Evolutionary conservation across 2,888 invertebrate species (phyloP).

Genomic region (Drosophila neotestacea): DNA sequence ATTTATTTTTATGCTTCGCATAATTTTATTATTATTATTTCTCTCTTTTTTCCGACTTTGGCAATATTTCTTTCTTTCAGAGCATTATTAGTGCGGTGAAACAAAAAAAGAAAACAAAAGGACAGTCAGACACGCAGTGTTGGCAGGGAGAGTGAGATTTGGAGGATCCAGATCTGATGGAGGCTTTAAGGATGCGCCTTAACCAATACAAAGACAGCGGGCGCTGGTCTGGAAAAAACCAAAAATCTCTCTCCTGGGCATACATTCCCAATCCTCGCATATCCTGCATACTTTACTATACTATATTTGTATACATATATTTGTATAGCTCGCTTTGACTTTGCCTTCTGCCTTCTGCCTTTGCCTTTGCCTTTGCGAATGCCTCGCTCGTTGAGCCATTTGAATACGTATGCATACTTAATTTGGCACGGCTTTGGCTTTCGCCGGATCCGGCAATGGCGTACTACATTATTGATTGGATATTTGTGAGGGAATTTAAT

Average conservation of each 20-base stretch:
- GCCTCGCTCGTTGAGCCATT: slow-evolving; percentile 57
- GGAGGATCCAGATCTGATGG: slow-evolving; percentile 24
- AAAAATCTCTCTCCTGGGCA: slow-evolving; percentile 74
- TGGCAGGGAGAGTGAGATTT: not conserved
- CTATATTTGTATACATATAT: slow-evolving; percentile 38
- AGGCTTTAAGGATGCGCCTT: slow-evolving; percentile 70
- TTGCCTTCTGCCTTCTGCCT: slow-evolving; percentile 34
- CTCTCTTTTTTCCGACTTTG: slow-evolving; percentile 37
- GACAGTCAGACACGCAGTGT: slow-evolving; percentile 48
- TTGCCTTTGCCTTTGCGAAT: slow-evolving; percentile 29
- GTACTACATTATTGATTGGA: slow-evolving; percentile 80
- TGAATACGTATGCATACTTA: slow-evolving; percentile 81
- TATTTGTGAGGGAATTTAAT: slow-evolving; percentile 79
- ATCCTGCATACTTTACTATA: slow-evolving; percentile 28
- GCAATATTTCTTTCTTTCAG: slow-evolving; percentile 37
- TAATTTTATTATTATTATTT: slow-evolving; percentile 69
- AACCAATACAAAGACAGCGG: slow-evolving; percentile 46
- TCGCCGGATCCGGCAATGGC: slow-evolving; percentile 55
- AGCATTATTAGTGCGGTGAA: slow-evolving; percentile 19
- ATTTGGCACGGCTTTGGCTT: slow-evolving; percentile 67
- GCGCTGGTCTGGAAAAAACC: slow-evolving; percentile 68
- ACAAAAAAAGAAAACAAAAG: slow-evolving; percentile 29
- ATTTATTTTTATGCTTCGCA: slow-evolving; percentile 75
- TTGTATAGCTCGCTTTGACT: slow-evolving; percentile 28
- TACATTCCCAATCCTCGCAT: slow-evolving; percentile 32